These are phyloP conservation scores for Protonibea diacanthus DNA, from an alignment of 2,797 vertebrate genomes.

Conservation along the genomic window DNA sequence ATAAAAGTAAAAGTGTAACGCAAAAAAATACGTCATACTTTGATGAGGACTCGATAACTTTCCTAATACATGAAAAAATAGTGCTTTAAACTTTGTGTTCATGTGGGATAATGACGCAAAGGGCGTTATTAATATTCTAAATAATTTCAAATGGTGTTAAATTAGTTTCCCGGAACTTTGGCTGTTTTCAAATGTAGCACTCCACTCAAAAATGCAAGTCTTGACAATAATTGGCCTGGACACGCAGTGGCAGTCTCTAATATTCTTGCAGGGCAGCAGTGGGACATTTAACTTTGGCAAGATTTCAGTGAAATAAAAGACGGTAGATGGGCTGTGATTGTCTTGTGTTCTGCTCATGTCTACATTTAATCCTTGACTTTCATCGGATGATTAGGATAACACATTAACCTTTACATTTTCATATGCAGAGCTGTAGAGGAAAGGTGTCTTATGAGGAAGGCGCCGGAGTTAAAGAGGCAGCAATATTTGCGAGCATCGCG, in stretches of 20 bases:
- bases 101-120: background rate
- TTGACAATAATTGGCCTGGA: slow-evolving; percentile 71
- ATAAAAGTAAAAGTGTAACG: slow-evolving; percentile 9
- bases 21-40: background rate
- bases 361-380: slow-evolving; percentile 45
- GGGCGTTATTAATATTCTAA: background rate
- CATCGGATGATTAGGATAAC: slow-evolving; percentile 39
- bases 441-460: slow-evolving; percentile 60
- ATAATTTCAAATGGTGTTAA: background rate
- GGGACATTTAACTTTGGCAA: slow-evolving; percentile 62
- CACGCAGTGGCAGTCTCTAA: slow-evolving; percentile 59
- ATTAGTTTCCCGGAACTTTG: slow-evolving; percentile 27
- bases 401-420: slow-evolving; percentile 53
- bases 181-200: slow-evolving; percentile 40
- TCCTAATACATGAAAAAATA: no score
- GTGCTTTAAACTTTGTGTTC: background rate
- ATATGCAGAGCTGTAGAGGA: slow-evolving; percentile 25
- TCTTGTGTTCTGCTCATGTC: slow-evolving; percentile 38
- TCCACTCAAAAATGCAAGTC: slow-evolving; percentile 43
- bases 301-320: slow-evolving; percentile 54
- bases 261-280: slow-evolving; percentile 56
- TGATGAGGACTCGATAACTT: background rate
- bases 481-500: slow-evolving; percentile 86
- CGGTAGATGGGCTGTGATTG: slow-evolving; percentile 19
- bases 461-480: slow-evolving; percentile 79